Percentiles rank a stretch among this genome's conserved stretches.
These are phyloP conservation scores for Anhinga rufa DNA, from an alignment of 2,113 vertebrate genomes.

Conservation along the genomic window DNA sequence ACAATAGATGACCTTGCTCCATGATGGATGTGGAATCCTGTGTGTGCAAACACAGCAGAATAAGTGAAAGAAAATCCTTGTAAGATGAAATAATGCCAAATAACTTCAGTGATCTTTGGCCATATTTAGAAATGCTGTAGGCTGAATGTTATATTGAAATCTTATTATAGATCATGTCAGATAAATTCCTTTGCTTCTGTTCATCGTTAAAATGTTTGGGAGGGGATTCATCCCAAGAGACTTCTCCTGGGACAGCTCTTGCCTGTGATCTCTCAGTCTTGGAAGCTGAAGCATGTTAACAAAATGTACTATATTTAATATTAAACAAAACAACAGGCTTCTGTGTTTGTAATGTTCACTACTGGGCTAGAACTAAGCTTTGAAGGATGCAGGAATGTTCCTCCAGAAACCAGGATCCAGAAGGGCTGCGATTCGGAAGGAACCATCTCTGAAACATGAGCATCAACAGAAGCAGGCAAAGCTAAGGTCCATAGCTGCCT, in stretches of 20 bases:
- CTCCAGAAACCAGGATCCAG: not conserved
- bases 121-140: slow-evolving; percentile 64
- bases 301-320: slow-evolving; percentile 30
- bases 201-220: slow-evolving; percentile 34
- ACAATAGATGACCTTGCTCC: not conserved
- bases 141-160: slow-evolving; percentile 56
- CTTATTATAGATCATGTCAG: slow-evolving; percentile 57
- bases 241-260: slow-evolving; percentile 36
- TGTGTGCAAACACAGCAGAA: slow-evolving; percentile 47
- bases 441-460: not conserved
- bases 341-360: not conserved
- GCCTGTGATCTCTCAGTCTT: slow-evolving; percentile 50
- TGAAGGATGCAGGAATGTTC: not conserved
- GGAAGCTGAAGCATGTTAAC: slow-evolving; percentile 48
- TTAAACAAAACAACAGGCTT: slow-evolving; percentile 21
- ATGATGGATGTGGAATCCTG: not conserved
- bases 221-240: slow-evolving; percentile 44
- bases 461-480: not conserved
- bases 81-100: slow-evolving; percentile 57
- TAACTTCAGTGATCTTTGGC: slow-evolving; percentile 54
- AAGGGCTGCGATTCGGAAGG: not conserved
- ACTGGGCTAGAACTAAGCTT: not conserved
- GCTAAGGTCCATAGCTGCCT: not conserved
- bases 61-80: slow-evolving; percentile 50
- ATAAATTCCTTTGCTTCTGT: slow-evolving; percentile 53